These are phyloP conservation scores for Phalacrocorax brasilianus DNA, from an alignment of 2,113 vertebrate species.

Conservation along the genomic window DNA sequence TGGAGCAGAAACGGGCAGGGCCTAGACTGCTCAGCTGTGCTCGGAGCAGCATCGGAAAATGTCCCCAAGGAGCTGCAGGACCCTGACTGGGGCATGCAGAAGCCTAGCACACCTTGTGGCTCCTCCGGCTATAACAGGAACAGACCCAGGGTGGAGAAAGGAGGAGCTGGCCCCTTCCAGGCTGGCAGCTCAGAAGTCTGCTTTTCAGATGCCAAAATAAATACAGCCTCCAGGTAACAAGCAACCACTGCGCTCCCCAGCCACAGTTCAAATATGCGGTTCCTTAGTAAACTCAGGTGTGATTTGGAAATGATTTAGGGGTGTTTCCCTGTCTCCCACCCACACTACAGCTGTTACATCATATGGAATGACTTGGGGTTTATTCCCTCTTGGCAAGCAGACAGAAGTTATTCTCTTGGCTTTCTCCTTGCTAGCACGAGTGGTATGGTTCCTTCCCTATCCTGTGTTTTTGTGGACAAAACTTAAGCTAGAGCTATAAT, in stretches of 20 bases:
- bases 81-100: background rate
- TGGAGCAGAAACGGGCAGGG: background rate
- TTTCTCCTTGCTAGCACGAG: background rate
- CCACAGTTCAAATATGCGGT: fast-evolving
- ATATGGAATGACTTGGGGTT: background rate
- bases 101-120: background rate
- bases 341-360: background rate
- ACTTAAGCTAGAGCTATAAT: background rate
- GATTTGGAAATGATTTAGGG: background rate
- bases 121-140: background rate
- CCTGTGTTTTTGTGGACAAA: background rate
- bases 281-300: background rate
- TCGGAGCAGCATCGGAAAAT: background rate
- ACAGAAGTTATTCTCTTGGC: background rate
- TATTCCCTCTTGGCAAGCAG: background rate
- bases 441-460: background rate
- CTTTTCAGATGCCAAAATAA: background rate
- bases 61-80: background rate
- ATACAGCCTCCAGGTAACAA: background rate
- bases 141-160: background rate
- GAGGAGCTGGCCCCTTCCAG: background rate
- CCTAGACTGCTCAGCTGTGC: background rate
- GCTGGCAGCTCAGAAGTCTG: background rate
- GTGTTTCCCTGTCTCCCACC: background rate
- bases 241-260: background rate